A percentile compares a stretch with the other conserved stretches of the same genome.
Evolutionary conservation across 2,888 invertebrate genomes (phyloP).

Genomic region (Trissoscelio sp.): DNA sequence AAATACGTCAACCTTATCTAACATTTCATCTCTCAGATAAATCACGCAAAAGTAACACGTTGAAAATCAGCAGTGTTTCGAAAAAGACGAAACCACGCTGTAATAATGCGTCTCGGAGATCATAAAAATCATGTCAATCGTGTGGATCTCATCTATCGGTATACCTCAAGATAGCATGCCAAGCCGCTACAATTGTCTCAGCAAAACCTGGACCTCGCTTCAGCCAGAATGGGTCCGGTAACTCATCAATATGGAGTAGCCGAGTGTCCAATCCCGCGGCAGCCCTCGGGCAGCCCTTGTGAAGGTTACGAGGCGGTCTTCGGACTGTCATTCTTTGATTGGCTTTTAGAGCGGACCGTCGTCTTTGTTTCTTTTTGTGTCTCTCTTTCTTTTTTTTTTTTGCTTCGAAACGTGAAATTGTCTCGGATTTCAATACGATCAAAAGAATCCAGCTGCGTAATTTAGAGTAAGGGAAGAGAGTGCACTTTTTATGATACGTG

Average conservation of each 20-base stretch:
- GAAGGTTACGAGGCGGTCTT: slow-evolving; percentile 78
- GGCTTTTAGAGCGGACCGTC: slow-evolving; percentile 80
- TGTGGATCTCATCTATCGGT: slow-evolving; percentile 8
- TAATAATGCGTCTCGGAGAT: slow-evolving; percentile 1
- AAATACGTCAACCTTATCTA: not conserved
- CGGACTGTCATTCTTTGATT: slow-evolving; percentile 83
- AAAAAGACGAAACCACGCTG: not conserved
- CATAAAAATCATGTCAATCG: slow-evolving; percentile 50
- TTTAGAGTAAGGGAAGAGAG: slow-evolving; percentile 38
- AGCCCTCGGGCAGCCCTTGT: slow-evolving; percentile 81
- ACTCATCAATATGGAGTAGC: slow-evolving; percentile 83
- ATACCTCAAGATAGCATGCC: slow-evolving; percentile 1
- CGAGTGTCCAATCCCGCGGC: slow-evolving; percentile 79
- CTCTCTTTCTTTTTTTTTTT: slow-evolving; percentile 56
- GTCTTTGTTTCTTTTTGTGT: slow-evolving; percentile 72
- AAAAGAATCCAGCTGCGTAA: slow-evolving; percentile 28
- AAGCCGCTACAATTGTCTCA: slow-evolving; percentile 60
- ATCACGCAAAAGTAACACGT: slow-evolving; percentile 6
- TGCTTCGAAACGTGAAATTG: no score
- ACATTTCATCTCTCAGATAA: slow-evolving; percentile 4
- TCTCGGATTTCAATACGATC: slow-evolving; percentile 25
- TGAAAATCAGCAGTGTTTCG: not conserved
- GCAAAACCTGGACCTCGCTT: slow-evolving; percentile 27
- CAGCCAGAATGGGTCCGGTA: slow-evolving; percentile 63
- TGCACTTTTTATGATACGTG: slow-evolving; percentile 62